These are phyloP conservation scores for Aleiodes alternator DNA, from an alignment of 2,888 invertebrate genomes.

Conservation along the genomic window DNA sequence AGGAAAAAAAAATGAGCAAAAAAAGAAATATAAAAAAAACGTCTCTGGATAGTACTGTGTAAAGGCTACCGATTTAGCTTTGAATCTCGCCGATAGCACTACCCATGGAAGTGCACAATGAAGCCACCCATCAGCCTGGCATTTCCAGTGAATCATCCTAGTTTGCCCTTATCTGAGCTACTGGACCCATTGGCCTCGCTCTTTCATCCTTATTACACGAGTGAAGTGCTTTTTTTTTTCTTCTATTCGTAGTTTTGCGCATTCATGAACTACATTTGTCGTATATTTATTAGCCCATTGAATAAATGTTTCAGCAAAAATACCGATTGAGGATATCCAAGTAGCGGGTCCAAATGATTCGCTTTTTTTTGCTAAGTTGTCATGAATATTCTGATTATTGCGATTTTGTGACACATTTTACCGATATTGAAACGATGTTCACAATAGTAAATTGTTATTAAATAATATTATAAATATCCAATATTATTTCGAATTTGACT, in stretches of 20 bases:
- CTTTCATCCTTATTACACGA: constrained; percentile 25
- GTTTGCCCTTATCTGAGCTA: constrained; percentile 42
- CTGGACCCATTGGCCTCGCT: constrained; percentile 39
- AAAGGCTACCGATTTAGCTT: constrained; percentile 47
- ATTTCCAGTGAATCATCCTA: constrained; percentile 55
- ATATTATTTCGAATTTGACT: too few species aligned
- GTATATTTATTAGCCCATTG: background rate
- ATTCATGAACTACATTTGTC: background rate
- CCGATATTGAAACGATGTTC: too few species aligned
- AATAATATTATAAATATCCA: too few species aligned
- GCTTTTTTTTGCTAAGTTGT: too few species aligned
- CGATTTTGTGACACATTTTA: too few species aligned
- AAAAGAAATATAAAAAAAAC: constrained; percentile 39
- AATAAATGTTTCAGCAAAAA: background rate
- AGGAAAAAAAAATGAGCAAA: background rate
- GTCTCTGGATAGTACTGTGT: constrained; percentile 37
- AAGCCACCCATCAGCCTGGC: constrained; percentile 54
- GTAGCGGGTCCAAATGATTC: too few species aligned
- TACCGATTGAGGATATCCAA: too few species aligned
- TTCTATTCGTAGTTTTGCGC: background rate
- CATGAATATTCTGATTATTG: too few species aligned
- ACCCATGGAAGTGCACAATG: constrained; percentile 55
- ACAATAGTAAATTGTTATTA: too few species aligned
- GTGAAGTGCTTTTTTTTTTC: background rate
- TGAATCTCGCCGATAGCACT: constrained; percentile 52